Evolutionary conservation across 1,140 invertebrate genomes (phyloP).

Genomic region (Anthonomus grandis): DNA sequence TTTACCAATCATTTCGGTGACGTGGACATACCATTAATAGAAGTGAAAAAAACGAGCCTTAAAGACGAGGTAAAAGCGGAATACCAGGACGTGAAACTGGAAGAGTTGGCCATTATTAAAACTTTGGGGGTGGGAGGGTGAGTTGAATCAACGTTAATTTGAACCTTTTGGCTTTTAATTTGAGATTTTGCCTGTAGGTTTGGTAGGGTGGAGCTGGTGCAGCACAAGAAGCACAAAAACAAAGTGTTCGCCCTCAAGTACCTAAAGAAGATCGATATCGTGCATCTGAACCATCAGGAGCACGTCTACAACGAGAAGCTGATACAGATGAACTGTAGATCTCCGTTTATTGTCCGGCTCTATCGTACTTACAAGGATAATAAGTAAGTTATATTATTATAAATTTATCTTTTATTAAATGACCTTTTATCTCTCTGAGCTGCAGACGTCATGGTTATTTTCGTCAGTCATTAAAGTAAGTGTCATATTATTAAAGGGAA

Average conservation of each 20-base stretch:
- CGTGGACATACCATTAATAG: constrained; percentile 35
- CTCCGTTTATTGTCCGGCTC: constrained; percentile 60
- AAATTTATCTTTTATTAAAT: background rate
- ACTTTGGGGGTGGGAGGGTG: constrained; percentile 87
- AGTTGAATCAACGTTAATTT: background rate
- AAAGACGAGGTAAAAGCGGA: constrained; percentile 44
- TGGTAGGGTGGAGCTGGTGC: constrained; percentile 82
- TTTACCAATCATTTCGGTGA: constrained; percentile 45
- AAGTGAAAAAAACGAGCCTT: constrained; percentile 41
- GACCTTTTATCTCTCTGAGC: too few relatives aligned
- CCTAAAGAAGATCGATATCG: constrained; percentile 89
- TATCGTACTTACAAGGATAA: constrained; percentile 92
- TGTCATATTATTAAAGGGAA: too few relatives aligned
- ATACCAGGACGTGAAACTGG: constrained; percentile 67
- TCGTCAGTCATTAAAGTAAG: too few relatives aligned
- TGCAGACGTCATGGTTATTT: too few relatives aligned
- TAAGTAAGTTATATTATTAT: constrained; percentile 62
- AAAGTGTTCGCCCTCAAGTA: constrained; percentile 85
- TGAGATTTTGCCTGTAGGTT: constrained; percentile 52
- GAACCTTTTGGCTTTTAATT: background rate
- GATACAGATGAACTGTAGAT: constrained; percentile 77
- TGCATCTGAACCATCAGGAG: constrained; percentile 89
- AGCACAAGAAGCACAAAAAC: constrained; percentile 57
- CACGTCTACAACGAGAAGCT: constrained; percentile 88
- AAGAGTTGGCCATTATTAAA: constrained; percentile 74